phyloP scores from a whole-genome alignment of 2,888 invertebrate species.

The Dicyrtoma fusca region DNA sequence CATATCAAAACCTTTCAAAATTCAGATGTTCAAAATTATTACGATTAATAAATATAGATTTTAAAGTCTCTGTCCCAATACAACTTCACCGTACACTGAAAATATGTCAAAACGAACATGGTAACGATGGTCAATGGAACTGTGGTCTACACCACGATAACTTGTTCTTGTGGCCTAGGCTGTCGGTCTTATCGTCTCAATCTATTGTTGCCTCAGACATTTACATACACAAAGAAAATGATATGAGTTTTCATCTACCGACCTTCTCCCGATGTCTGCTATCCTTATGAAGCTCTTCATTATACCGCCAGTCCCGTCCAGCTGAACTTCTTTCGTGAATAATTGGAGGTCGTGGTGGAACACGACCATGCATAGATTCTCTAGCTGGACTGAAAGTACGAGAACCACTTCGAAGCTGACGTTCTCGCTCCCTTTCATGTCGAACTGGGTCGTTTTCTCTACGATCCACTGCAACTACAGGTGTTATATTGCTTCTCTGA shows the following conservation, averaged over 20 bases:
- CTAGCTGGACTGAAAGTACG: slow-evolving; percentile 25
- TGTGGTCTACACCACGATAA: no score
- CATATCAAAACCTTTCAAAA: no score
- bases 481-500: background rate
- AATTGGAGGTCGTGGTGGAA: background rate
- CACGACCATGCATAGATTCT: slow-evolving; percentile 5
- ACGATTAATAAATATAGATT: no score
- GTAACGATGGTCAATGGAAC: no score
- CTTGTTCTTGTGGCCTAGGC: no score
- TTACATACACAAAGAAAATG: no score
- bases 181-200: no score
- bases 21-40: no score
- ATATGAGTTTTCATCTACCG: background rate
- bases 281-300: slow-evolving; percentile 6
- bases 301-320: slow-evolving; percentile 1
- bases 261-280: slow-evolving; percentile 24
- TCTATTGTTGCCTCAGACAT: no score
- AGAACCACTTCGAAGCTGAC: slow-evolving; percentile 19
- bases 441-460: background rate
- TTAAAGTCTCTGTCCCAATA: no score
- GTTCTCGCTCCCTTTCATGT: slow-evolving; percentile 19
- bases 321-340: background rate
- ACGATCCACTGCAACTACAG: background rate
- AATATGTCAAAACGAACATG: no score
- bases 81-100: no score